Evolutionary conservation across 1,140 invertebrate genomes (phyloP).

Genomic region (Anadara kagoshimensis): DNA sequence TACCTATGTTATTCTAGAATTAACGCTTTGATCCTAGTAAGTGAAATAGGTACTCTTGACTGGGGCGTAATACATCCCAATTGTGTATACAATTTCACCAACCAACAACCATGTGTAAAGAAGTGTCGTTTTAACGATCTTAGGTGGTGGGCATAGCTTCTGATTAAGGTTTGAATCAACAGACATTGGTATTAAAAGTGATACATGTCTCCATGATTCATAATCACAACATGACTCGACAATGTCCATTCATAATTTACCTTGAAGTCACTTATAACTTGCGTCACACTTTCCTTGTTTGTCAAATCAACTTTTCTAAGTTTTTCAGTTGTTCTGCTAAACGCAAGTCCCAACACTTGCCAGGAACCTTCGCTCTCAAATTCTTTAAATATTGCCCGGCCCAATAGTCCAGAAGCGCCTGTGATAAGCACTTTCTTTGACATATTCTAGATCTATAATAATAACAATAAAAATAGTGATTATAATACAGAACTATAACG

Average conservation of each 20-base stretch:
- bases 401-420: slow-evolving; percentile 77
- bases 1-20: no score
- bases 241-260: slow-evolving; percentile 39
- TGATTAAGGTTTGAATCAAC: background rate
- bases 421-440: slow-evolving; percentile 72
- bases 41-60: no score
- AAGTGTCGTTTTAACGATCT: no score
- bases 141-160: background rate
- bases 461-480: no score
- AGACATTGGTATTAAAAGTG: background rate
- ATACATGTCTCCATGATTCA: background rate
- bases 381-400: slow-evolving; percentile 70
- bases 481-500: no score
- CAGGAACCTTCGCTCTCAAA: slow-evolving; percentile 68
- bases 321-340: slow-evolving; percentile 63
- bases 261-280: slow-evolving; percentile 63
- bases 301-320: slow-evolving; percentile 73
- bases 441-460: slow-evolving; percentile 18
- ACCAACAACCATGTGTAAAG: no score
- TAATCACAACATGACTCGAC: background rate
- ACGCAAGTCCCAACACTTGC: slow-evolving; percentile 73
- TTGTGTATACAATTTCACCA: no score
- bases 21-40: no score
- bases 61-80: no score
- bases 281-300: slow-evolving; percentile 61